Evolutionary conservation across 2,113 vertebrate genomes (phyloP).

Genomic region (Noturus placidus): DNA sequence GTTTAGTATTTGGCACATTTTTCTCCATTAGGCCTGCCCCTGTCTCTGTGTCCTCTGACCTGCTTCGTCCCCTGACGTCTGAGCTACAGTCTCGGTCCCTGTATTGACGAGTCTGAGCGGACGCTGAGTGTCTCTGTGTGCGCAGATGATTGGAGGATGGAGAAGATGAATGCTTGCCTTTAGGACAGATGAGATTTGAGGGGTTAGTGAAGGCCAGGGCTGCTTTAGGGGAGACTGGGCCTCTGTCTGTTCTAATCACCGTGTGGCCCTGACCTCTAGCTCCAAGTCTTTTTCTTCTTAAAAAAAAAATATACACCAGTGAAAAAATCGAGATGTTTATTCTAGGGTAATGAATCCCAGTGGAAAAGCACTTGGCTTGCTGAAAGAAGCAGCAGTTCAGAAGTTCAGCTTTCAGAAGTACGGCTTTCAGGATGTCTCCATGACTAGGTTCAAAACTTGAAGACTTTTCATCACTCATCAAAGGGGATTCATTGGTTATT

Average conservation of each 20-base stretch:
- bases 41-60: slow-evolving; percentile 53
- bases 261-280: slow-evolving; percentile 25
- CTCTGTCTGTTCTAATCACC: slow-evolving; percentile 26
- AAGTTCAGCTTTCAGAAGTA: slow-evolving; percentile 13
- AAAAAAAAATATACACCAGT: neutral
- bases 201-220: neutral
- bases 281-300: neutral
- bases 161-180: slow-evolving; percentile 42
- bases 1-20: slow-evolving; percentile 49
- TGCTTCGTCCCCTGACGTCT: slow-evolving; percentile 32
- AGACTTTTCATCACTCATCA: neutral
- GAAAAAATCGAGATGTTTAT: slow-evolving; percentile 20
- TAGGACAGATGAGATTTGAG: slow-evolving; percentile 48
- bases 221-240: slow-evolving; percentile 17
- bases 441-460: slow-evolving; percentile 1
- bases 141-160: neutral
- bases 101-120: slow-evolving; percentile 20
- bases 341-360: slow-evolving; percentile 11
- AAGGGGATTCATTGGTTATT: neutral
- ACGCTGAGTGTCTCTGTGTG: slow-evolving; percentile 27
- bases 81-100: slow-evolving; percentile 17
- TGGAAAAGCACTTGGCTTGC: slow-evolving; percentile 3
- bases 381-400: slow-evolving; percentile 13
- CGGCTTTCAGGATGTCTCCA: neutral
- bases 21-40: slow-evolving; percentile 47